phyloP scores from a whole-genome alignment of 2,797 vertebrate species.

The Gastrophryne carolinensis region DNA sequence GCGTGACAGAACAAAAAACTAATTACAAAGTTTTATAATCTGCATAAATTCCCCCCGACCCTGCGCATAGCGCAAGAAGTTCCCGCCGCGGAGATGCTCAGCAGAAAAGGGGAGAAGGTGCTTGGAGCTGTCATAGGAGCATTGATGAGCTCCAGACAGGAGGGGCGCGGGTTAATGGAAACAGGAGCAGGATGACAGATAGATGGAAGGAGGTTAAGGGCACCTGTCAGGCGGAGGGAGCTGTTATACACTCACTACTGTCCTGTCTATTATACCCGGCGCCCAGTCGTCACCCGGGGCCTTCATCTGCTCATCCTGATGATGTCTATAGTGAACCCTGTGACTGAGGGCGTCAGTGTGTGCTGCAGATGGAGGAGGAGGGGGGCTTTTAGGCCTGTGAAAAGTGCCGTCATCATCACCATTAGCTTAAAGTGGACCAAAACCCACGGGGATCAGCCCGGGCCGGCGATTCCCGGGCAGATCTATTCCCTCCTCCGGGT shows the following conservation, averaged over 20 bases:
- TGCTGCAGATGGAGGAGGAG: too few species aligned
- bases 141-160: neutral
- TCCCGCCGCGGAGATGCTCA: neutral
- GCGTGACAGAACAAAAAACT: neutral
- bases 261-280: neutral
- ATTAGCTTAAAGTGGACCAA: too few species aligned
- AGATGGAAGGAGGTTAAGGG: constrained; percentile 38
- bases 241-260: constrained; percentile 9
- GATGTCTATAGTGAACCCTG: too few species aligned
- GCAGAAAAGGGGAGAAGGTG: neutral
- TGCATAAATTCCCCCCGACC: neutral
- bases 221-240: constrained; percentile 32
- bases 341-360: too few species aligned
- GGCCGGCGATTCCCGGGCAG: neutral
- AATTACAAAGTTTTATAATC: neutral
- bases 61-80: neutral
- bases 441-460: neutral
- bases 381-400: too few species aligned
- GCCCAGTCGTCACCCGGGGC: neutral
- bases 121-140: neutral
- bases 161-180: constrained; percentile 14
- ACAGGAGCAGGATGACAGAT: constrained; percentile 23
- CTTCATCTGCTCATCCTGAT: neutral
- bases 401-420: too few species aligned
- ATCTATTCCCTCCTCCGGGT: too few species aligned